These are phyloP conservation scores for Callocephalon fimbriatum DNA, from an alignment of 2,113 vertebrate genomes.

Conservation along the genomic window DNA sequence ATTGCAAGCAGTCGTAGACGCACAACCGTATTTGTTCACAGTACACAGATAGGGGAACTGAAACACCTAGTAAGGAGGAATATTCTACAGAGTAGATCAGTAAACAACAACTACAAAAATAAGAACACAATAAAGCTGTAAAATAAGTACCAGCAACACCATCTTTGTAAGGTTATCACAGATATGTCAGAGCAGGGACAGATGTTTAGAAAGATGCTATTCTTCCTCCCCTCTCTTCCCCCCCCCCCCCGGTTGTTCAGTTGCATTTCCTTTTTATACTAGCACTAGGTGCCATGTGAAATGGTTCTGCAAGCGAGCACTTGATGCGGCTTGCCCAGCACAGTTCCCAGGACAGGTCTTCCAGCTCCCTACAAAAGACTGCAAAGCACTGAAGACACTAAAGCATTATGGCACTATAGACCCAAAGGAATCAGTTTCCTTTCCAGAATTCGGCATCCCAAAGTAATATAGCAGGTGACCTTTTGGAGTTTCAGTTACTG, in stretches of 20 bases:
- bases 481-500: background rate
- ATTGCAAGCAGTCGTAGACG: background rate
- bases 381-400: background rate
- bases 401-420: background rate
- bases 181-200: background rate
- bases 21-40: background rate
- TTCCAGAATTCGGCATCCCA: background rate
- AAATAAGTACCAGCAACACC: background rate
- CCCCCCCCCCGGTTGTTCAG: background rate
- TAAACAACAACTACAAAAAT: background rate
- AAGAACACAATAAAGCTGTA: background rate
- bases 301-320: background rate
- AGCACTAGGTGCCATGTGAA: background rate
- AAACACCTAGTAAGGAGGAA: background rate
- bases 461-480: background rate
- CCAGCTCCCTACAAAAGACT: background rate
- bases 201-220: background rate
- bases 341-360: background rate
- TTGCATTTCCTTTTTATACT: background rate
- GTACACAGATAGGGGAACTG: background rate
- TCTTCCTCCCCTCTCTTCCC: background rate
- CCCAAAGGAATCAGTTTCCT: background rate
- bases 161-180: background rate
- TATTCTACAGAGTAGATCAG: background rate
- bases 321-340: background rate